Evolutionary conservation across 2,888 invertebrate genomes (phyloP), one percentile per base, ranked within the genome.

Genomic region (Temnothorax unifasciatus): DNA sequence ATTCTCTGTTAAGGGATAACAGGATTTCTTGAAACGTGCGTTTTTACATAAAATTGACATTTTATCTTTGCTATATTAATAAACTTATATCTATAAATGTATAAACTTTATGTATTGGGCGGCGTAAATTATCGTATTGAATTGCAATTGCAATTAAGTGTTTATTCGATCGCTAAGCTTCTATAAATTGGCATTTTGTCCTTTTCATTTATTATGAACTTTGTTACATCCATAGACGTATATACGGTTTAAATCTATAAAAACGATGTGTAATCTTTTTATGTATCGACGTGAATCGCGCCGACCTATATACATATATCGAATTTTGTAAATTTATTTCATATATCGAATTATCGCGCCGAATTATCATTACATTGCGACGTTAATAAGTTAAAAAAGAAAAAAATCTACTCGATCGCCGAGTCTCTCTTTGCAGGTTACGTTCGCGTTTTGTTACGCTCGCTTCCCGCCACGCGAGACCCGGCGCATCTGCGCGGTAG

Each of bases 391-490:
- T 63, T 34, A 34, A 34, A 34, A 6, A 34, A 34, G 34, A 25
- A 25, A 25, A 25, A 3, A 9, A 1, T 38, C 34, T n/a, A 13
- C n/a, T 21, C 29, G 54, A 25, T 25, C 54, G 29, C 61, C 1
- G 25, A 18, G 21, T 52, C 13, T 15, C 21, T 34, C 9, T 11
- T 8, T 9, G 38, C 13, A 52, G 9, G 34, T 34, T 34, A 34
- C 34, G 34, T 34, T 34, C 18, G 3, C 15, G 0, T 25, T 41
- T 38, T 5, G n/a, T 1, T 18, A 38, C 18, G 4, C 3, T 34
- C 25, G 21, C 44, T 79, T 81, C 25, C 59, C 71, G 59, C 77
- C 73, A 71, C 6, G 4, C 21, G 41, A 41, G n/a, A 44, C 50
- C 0, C 3, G 3, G 57, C 47, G 29, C 77, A 3, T 29, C 34